phyloP scores from a whole-genome alignment of 2,888 invertebrate species.

The Liodrosophila aerea region DNA sequence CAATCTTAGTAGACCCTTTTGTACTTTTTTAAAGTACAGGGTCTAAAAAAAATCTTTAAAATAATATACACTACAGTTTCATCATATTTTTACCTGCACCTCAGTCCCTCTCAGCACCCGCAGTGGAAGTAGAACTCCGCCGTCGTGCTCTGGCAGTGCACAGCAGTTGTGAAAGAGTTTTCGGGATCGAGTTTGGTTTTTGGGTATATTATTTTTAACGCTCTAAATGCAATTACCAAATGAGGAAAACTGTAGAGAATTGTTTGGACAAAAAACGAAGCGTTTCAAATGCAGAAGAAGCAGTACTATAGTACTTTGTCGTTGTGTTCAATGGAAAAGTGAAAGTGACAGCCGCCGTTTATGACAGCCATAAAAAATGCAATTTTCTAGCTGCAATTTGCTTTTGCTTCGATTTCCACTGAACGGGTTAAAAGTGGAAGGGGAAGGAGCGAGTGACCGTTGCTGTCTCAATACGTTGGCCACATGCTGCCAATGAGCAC shows the following conservation, averaged over 20 bases:
- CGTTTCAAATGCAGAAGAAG: slow-evolving; percentile 56
- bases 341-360: slow-evolving; percentile 66
- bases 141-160: slow-evolving; percentile 30
- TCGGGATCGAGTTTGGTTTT: slow-evolving; percentile 12
- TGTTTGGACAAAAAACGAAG: slow-evolving; percentile 62
- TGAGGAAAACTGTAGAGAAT: slow-evolving; percentile 17
- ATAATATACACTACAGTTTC: background rate
- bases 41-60: background rate
- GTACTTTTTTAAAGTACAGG: too few species aligned
- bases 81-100: slow-evolving; percentile 16
- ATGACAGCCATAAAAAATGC: slow-evolving; percentile 73
- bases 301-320: slow-evolving; percentile 28
- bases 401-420: slow-evolving; percentile 21
- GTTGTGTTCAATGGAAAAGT: slow-evolving; percentile 47
- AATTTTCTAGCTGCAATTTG: slow-evolving; percentile 59
- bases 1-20: too few species aligned
- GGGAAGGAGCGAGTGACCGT: slow-evolving; percentile 16
- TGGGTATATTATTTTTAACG: slow-evolving; percentile 40
- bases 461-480: slow-evolving; percentile 21
- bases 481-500: slow-evolving; percentile 67
- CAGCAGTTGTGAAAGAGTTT: slow-evolving; percentile 58
- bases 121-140: slow-evolving; percentile 65
- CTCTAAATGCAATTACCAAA: slow-evolving; percentile 67
- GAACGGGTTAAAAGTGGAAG: slow-evolving; percentile 56
- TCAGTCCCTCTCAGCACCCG: slow-evolving; percentile 35